phyloP scores from a whole-genome alignment of 2,113 vertebrate species.

The Nothobranchius furzeri region DNA sequence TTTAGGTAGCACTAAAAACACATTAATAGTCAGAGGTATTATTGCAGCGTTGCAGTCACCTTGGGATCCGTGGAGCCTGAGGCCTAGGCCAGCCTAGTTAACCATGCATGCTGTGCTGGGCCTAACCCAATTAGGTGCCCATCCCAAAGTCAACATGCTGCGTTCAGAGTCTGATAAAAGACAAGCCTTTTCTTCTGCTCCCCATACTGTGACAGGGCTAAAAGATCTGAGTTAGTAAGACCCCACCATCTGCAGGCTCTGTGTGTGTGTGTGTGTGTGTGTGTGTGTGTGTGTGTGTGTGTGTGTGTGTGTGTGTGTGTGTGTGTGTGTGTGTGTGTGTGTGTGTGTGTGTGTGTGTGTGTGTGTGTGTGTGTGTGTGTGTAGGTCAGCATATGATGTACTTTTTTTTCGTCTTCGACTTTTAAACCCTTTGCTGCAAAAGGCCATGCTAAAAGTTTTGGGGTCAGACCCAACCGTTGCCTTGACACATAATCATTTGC shows the following conservation, averaged over 20 bases:
- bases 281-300: not conserved
- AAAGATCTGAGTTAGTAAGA: constrained; percentile 53
- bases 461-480: not conserved
- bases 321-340: constrained; percentile 31
- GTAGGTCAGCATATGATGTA: not conserved
- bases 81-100: constrained; percentile 74
- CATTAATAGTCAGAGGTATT: constrained; percentile 49
- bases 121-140: constrained; percentile 76
- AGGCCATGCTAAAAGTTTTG: not conserved
- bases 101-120: constrained; percentile 70
- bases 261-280: constrained; percentile 37
- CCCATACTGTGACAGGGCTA: constrained; percentile 61
- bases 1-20: constrained; percentile 35
- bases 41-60: constrained; percentile 62
- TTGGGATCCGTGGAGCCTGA: constrained; percentile 67
- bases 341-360: constrained; percentile 34
- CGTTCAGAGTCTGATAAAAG: constrained; percentile 64
- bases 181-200: constrained; percentile 58
- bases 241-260: constrained; percentile 68
- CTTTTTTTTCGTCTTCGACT: constrained; percentile 22
- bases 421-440: constrained; percentile 23
- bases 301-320: constrained; percentile 30
- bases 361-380: constrained; percentile 27
- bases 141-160: constrained; percentile 76
- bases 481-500: not conserved